Evolutionary conservation across 2,797 vertebrate species (phyloP).

Genomic region (Anableps anableps): DNA sequence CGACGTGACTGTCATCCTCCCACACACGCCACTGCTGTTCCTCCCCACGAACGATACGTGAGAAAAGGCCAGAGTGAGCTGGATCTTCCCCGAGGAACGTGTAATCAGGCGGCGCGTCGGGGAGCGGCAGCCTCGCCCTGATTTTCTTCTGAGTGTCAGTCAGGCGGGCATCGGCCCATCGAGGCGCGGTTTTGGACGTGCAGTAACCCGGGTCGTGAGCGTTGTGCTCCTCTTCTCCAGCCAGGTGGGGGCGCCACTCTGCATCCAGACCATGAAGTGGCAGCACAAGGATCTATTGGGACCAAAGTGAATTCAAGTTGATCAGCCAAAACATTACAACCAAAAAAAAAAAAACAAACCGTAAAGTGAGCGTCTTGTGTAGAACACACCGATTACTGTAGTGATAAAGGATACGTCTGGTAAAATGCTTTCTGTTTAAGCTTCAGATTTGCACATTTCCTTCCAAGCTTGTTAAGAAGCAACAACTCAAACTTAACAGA

Average conservation of each 20-base stretch:
- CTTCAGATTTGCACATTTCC: background rate
- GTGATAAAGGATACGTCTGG: too few species aligned
- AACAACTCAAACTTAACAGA: background rate
- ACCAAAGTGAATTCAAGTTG: background rate
- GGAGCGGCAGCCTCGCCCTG: constrained; percentile 60
- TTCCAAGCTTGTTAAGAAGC: background rate
- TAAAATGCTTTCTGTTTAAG: background rate
- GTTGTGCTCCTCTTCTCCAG: constrained; percentile 74
- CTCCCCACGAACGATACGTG: constrained; percentile 81
- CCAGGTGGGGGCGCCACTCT: constrained; percentile 77
- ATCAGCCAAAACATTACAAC: background rate
- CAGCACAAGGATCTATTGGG: constrained; percentile 67
- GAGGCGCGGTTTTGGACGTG: constrained; percentile 79
- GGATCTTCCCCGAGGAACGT: constrained; percentile 74
- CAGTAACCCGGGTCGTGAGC: constrained; percentile 75
- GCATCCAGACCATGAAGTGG: constrained; percentile 79
- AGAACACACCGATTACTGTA: background rate
- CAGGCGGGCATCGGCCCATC: constrained; percentile 69
- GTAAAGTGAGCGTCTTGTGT: background rate
- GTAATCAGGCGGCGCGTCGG: constrained; percentile 50
- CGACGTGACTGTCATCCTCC: constrained; percentile 79
- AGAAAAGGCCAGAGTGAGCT: constrained; percentile 70
- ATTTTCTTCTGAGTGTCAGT: constrained; percentile 67
- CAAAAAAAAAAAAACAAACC: background rate
- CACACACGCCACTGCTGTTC: constrained; percentile 85